Conservation (phyloP, 2,888 invertebrate species). For the Cheilosia vulpina region DNA sequence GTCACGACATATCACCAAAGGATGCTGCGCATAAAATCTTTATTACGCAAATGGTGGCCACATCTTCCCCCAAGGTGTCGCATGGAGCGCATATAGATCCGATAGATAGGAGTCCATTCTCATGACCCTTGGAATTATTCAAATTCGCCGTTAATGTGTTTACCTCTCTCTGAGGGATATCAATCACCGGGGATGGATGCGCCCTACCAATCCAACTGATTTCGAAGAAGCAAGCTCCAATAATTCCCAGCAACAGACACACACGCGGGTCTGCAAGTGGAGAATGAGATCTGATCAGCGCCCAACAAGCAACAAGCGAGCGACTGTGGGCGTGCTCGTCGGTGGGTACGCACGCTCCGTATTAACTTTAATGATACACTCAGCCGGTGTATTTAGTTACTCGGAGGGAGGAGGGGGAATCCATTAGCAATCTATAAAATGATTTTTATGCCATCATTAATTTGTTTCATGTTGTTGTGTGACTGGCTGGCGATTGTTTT, state of each 20-base stretch:
- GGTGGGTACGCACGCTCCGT: constrained; percentile 53
- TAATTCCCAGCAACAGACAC: constrained; percentile 33
- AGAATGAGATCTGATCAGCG: constrained; percentile 13
- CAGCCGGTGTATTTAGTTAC: constrained; percentile 56
- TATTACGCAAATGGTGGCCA: constrained; percentile 28
- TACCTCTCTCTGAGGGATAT: constrained; percentile 46
- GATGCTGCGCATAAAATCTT: constrained; percentile 46
- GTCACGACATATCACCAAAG: constrained; percentile 20
- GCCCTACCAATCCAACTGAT: constrained; percentile 32
- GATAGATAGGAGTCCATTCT: constrained; percentile 31
- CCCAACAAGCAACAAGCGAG: background rate
- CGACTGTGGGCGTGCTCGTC: constrained; percentile 63
- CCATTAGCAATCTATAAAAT: constrained; percentile 74
- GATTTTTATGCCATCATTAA: constrained; percentile 73
- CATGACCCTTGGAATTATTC: constrained; percentile 47
- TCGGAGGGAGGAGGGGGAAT: constrained; percentile 53
- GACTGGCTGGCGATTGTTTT: constrained; percentile 20
- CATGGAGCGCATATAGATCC: constrained; percentile 35
- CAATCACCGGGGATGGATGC: constrained; percentile 40
- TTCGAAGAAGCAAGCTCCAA: constrained; percentile 38
- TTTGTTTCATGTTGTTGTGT: constrained; percentile 37
- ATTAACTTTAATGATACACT: constrained; percentile 65
- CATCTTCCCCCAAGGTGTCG: constrained; percentile 41
- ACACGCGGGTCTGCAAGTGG: background rate
- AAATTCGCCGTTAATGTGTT: constrained; percentile 48